phyloP scores from a whole-genome alignment of 2,113 vertebrate species.

The Passer montanus region DNA sequence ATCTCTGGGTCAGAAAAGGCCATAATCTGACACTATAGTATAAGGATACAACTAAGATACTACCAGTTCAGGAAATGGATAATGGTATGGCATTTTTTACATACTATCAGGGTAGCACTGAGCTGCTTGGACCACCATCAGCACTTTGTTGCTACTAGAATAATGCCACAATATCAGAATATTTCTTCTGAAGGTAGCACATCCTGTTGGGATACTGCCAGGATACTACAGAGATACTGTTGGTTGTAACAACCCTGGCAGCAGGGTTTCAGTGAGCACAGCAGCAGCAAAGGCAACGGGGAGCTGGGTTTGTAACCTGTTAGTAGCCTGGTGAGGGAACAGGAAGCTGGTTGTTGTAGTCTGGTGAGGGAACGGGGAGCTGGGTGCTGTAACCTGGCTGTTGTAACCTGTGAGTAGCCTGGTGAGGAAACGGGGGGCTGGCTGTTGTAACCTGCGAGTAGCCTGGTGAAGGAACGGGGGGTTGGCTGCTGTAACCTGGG shows the following conservation, averaged over 20 bases:
- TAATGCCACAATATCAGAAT: background rate
- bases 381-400: no score
- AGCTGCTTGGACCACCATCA: background rate
- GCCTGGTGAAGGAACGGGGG: no score
- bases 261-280: fast-evolving
- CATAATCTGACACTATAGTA: background rate
- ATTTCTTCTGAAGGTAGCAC: background rate
- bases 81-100: background rate
- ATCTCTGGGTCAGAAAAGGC: background rate
- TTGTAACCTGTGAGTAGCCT: no score
- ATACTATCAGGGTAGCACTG: background rate
- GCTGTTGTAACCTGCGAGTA: no score
- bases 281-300: fast-evolving
- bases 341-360: no score
- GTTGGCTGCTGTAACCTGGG: background rate
- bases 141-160: background rate
- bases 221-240: background rate
- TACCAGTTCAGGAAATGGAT: background rate
- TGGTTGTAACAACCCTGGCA: background rate
- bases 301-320: background rate
- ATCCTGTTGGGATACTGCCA: background rate
- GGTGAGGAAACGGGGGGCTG: no score
- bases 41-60: background rate
- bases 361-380: no score
- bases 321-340: background rate